phyloP scores from a whole-genome alignment of 1,140 invertebrate species.

The Homarus americanus region DNA sequence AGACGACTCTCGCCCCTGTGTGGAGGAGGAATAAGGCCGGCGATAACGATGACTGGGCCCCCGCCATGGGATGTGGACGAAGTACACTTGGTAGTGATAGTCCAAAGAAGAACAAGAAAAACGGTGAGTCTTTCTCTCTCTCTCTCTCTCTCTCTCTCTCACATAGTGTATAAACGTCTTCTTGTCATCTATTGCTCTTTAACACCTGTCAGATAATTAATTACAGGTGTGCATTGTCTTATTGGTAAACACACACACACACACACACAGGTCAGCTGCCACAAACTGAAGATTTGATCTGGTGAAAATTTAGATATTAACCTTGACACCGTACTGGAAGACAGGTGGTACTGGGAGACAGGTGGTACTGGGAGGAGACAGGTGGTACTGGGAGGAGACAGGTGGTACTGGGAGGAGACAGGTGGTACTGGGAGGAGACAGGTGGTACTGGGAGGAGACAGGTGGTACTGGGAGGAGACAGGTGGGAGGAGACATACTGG shows the following conservation, averaged over 20 bases:
- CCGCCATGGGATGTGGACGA: slow-evolving; percentile 68
- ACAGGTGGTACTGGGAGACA: background rate
- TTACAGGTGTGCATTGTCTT: no score
- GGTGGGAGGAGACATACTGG: no score
- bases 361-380: background rate
- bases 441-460: no score
- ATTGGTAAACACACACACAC: no score
- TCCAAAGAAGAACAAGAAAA: slow-evolving; percentile 67
- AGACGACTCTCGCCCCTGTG: background rate
- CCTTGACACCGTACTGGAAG: no score
- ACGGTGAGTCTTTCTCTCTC: slow-evolving; percentile 34
- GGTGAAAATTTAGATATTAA: no score
- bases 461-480: no score
- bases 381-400: no score
- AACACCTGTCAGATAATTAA: background rate
- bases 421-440: no score
- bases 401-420: background rate
- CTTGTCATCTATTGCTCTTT: background rate
- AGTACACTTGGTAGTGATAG: slow-evolving; percentile 62
- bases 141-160: background rate
- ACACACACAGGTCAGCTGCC: no score
- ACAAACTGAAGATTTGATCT: no score
- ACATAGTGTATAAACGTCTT: background rate
- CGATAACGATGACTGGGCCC: slow-evolving; percentile 58
- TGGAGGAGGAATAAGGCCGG: background rate